Percentiles rank a stretch among this genome's conserved stretches.
Conservation (phyloP, 2,113 vertebrate species). For the Sigmodon hispidus region DNA sequence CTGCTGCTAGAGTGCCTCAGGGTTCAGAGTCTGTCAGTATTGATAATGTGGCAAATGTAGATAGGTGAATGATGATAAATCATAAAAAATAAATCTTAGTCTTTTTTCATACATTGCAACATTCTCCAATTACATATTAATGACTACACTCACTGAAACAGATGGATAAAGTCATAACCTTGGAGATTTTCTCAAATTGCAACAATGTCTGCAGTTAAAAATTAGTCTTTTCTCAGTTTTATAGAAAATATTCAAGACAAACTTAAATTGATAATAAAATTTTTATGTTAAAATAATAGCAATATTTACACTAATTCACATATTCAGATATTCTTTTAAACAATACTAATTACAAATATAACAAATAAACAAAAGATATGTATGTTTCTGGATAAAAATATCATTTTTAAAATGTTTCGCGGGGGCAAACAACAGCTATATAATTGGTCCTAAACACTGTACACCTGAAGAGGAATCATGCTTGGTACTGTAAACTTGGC, state of each 20-base stretch:
- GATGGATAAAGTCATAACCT: neutral
- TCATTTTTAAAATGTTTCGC: neutral
- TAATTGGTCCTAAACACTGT: neutral
- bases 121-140: neutral
- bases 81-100: neutral
- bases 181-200: neutral
- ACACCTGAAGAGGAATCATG: neutral
- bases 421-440: neutral
- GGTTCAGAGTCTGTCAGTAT: neutral
- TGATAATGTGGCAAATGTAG: neutral
- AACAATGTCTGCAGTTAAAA: neutral
- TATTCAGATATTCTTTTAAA: neutral
- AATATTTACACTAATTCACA: neutral
- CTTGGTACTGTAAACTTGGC: neutral
- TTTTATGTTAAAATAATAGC: neutral
- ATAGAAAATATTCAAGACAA: neutral
- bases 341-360: neutral
- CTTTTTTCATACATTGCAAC: neutral
- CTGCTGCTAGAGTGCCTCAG: neutral
- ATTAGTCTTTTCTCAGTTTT: neutral
- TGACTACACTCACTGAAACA: neutral
- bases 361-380: neutral
- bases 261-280: neutral
- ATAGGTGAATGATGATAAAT: neutral
- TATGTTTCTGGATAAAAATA: neutral